Evolutionary conservation across 2,888 invertebrate species (phyloP), one percentile per base, ranked within the genome.

Genomic region (Galeruca laticollis): DNA sequence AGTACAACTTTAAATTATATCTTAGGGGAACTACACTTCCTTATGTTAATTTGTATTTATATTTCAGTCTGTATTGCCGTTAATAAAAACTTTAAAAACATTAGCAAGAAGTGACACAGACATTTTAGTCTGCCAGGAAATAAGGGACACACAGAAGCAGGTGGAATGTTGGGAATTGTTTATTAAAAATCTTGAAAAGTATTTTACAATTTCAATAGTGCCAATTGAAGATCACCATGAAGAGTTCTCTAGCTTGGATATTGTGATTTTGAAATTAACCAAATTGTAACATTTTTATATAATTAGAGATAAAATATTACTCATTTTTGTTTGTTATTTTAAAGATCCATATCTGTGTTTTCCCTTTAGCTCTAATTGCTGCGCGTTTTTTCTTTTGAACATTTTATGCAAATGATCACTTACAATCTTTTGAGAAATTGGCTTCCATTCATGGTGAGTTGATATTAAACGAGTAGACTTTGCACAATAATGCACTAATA

Each of bases 71-170:
- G 81, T 90, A 60, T 83, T 88, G 70, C 89, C 90, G 6, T 85
- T 93, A 54, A 83, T 92, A 62, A 83, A 88, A 76, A 91, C 92
- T 10, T 81, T 93, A 59, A 82, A 84, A 76, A 80, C 84, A 69
- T 80, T 89, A 18, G 83, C 87, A 64, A 82, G 82, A 35, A 83
- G 85, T 60, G 86, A 88, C 61, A 89, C 90, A 11, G 86, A 86
- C 75, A 87, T 92, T 60, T 87, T 91, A 73, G 84, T 93, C 73
- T 89, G 90, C 70, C 92, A 92, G 86, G 93, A 93, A 84, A 83
- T 91, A 75, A 86, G 93, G 78, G 90, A 91, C 74, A 87, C 90
- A 11, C 90, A 90, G 47, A 86, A 88, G 68, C 89, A 90, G 79
- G 84, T 86, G 66, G 77, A 79, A 54, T 81, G 89, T 47, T 88